Conservation (phyloP, 2,888 invertebrate genomes). For the Tholera decimalis region DNA sequence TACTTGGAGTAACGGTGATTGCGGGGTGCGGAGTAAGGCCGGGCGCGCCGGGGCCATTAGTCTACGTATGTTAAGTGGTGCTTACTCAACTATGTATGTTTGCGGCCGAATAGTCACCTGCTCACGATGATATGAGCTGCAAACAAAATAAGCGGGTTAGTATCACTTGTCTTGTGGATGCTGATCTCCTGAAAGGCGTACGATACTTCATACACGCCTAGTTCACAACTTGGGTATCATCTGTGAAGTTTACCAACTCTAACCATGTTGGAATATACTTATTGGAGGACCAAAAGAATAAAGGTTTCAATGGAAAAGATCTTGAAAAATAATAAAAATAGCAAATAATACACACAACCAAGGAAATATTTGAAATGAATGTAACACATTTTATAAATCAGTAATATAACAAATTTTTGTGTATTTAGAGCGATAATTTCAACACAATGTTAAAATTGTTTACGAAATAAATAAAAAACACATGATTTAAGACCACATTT, state of each 20-base stretch:
- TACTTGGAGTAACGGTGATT: conserved; percentile 48
- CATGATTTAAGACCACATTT: background rate
- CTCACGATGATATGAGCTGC: conserved; percentile 92
- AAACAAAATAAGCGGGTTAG: conserved; percentile 49
- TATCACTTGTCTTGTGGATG: background rate
- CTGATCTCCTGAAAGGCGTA: conserved; percentile 17
- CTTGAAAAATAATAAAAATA: background rate
- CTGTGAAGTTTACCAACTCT: background rate
- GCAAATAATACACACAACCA: conserved; percentile 21
- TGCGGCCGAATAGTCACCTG: conserved; percentile 88
- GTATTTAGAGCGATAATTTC: too few species aligned
- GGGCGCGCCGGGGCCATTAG: conserved; percentile 70
- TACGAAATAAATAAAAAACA: too few species aligned
- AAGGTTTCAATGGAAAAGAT: background rate
- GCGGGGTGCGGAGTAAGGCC: conserved; percentile 61
- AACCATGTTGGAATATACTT: conserved; percentile 4
- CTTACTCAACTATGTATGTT: conserved; percentile 86
- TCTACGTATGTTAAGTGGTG: conserved; percentile 84
- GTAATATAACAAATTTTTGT: too few species aligned
- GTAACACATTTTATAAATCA: conserved; percentile 23
- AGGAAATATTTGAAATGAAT: conserved; percentile 1
- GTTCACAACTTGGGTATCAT: background rate
- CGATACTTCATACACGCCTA: background rate
- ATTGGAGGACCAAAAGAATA: background rate
- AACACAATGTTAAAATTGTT: too few species aligned